Conservation (phyloP, 2,888 invertebrate genomes). For the Patella depressa region DNA sequence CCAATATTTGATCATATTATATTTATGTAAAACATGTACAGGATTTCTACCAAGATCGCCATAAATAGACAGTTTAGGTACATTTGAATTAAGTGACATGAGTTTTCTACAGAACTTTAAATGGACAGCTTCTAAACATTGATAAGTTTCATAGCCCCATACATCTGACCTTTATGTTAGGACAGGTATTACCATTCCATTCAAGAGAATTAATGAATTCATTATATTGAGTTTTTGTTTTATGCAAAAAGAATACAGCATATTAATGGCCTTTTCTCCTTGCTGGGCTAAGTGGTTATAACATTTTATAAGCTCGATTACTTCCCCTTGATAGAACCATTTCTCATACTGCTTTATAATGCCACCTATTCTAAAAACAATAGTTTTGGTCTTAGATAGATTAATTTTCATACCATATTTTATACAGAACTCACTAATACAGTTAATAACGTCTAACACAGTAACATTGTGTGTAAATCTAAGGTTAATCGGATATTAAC, state of each 20-base stretch:
- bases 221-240: not conserved
- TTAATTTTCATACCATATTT: not conserved
- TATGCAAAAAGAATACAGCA: not conserved
- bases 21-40: not conserved
- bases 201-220: not conserved
- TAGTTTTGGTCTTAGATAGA: too few species aligned
- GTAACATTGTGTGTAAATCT: too few species aligned
- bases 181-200: not conserved
- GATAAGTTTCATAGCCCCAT: not conserved
- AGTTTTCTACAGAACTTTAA: not conserved
- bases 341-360: not conserved
- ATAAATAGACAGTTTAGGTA: not conserved
- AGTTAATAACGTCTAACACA: too few species aligned
- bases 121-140: not conserved
- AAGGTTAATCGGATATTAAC: too few species aligned
- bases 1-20: not conserved
- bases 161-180: not conserved
- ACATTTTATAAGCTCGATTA: too few species aligned
- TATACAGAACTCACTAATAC: not conserved
- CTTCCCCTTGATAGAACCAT: not conserved
- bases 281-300: not conserved
- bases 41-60: not conserved
- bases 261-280: not conserved
- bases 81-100: not conserved
- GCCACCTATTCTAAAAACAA: not conserved